These are phyloP conservation scores for Corythornis vintsioides DNA, from an alignment of 2,113 vertebrate genomes.

Conservation along the genomic window DNA sequence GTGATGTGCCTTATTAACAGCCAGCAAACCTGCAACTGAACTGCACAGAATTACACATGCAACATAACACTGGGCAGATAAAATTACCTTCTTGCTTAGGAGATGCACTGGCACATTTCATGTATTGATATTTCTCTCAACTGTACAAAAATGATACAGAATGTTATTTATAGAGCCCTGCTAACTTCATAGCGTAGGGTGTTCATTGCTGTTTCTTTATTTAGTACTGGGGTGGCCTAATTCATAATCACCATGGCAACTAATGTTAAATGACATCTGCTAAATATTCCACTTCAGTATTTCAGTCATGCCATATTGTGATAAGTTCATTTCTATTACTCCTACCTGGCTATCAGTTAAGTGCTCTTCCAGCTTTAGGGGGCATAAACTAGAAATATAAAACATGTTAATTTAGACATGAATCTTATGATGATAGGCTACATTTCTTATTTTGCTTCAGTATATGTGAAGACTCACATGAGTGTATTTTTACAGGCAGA, in stretches of 20 bases:
- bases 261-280: slow-evolving; percentile 53
- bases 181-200: slow-evolving; percentile 17
- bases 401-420: background rate
- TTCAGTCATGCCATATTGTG: slow-evolving; percentile 9
- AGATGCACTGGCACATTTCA: background rate
- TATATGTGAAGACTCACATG: background rate
- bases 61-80: background rate
- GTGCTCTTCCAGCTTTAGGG: slow-evolving; percentile 13
- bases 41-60: background rate
- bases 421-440: background rate
- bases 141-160: slow-evolving; percentile 31
- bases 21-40: background rate
- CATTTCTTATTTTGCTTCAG: background rate
- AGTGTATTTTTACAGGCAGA: background rate
- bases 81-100: background rate
- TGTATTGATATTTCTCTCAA: background rate
- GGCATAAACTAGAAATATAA: background rate
- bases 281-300: slow-evolving; percentile 53
- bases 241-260: slow-evolving; percentile 65
- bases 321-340: slow-evolving; percentile 12
- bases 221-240: slow-evolving; percentile 66
- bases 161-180: slow-evolving; percentile 48
- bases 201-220: slow-evolving; percentile 46
- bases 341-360: background rate
- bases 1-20: background rate